Evolutionary conservation across 2,797 vertebrate genomes (phyloP), one percentile per base, ranked within the genome.

Genomic region (Arrhamphus sclerolepis): DNA sequence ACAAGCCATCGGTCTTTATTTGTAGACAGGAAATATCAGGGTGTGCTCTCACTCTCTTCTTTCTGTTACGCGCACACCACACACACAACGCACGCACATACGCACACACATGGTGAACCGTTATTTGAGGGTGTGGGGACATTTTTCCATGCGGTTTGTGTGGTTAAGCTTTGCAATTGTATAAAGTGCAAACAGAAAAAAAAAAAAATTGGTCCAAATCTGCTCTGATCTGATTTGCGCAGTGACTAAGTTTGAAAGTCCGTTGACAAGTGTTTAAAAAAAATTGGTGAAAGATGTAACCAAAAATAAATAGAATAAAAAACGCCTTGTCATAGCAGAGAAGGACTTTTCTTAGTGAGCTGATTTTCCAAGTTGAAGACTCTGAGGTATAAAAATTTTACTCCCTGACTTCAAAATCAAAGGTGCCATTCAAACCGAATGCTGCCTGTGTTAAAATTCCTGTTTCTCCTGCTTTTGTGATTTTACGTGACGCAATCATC

Each of bases 81-180:
- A 34, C 31, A 34, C 31, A 34, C 31, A 3, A 48, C 62, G 53
- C 54, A 66, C 52, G 50, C 52, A 60, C 60, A 61, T 54, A 56
- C 60, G 55, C 28, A 59, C 29, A 48, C 31, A 43, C 16, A 49
- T 54, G 70, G n/a, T 0, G 26, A 80, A 73, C 86, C 73, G 80
- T 83, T 81, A 82, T 75, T 78, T 56, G 74, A 74, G 79, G 87
- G 80, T 63, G 85, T 86, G 77, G 78, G 78, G 82, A 82, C 77
- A 82, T 85, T 87, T 34, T 81, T 87, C 83, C 81, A 76, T 84
- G 82, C 2, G 84, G 85, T 87, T 85, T 77, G 53, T 79, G 75
- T 61, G 82, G 83, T 80, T 80, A 29, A 55, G 52, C 56, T 75
- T 70, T 85, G 72, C 72, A 82, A 79, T 81, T 81, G 70, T 77